Evolutionary conservation across 2,888 invertebrate genomes (phyloP).

Genomic region (Sarcophaga caerulescens): DNA sequence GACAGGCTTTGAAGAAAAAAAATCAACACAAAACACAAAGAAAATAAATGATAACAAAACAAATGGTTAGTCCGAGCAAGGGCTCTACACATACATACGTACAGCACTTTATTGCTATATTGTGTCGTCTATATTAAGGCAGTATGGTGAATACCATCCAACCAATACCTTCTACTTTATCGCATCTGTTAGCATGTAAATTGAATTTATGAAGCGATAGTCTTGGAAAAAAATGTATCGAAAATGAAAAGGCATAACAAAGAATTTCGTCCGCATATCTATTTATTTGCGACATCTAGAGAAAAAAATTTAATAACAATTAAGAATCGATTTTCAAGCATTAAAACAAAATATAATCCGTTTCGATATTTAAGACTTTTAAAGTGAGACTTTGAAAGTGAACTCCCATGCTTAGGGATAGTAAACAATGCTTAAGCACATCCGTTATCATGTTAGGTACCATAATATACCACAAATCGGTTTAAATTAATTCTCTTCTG

Average conservation of each 20-base stretch:
- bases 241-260: neutral
- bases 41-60: constrained; percentile 38
- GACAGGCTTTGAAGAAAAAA: neutral
- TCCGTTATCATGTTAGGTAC: too few species aligned
- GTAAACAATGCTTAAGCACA: too few species aligned
- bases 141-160: constrained; percentile 8
- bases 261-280: too few species aligned
- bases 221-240: neutral
- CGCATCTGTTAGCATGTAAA: neutral
- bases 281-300: too few species aligned
- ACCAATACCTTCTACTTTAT: neutral
- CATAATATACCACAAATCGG: too few species aligned
- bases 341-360: too few species aligned
- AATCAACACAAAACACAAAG: constrained; percentile 12
- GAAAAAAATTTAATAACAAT: too few species aligned
- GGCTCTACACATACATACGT: constrained; percentile 27
- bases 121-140: constrained; percentile 38
- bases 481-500: too few species aligned
- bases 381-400: too few species aligned
- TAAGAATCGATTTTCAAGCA: too few species aligned
- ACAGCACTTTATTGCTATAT: constrained; percentile 13
- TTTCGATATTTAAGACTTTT: too few species aligned
- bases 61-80: constrained; percentile 26
- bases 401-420: too few species aligned
- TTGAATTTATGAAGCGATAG: constrained; percentile 36